These are phyloP conservation scores for Leucania comma DNA, from an alignment of 2,888 invertebrate genomes.

Conservation along the genomic window DNA sequence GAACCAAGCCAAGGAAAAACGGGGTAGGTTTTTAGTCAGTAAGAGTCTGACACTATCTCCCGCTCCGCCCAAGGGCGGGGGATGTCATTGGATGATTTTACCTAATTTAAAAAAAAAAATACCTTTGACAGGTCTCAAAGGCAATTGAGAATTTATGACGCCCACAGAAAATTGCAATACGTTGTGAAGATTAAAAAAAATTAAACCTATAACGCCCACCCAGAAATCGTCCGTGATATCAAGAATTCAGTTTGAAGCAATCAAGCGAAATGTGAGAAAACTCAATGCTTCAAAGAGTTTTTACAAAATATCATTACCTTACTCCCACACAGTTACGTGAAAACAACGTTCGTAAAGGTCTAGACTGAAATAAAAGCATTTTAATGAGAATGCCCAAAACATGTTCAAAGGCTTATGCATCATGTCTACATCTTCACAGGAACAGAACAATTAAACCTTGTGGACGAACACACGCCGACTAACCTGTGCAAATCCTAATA, in stretches of 20 bases:
- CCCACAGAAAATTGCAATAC: conserved; percentile 30
- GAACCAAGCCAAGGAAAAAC: too few relatives aligned
- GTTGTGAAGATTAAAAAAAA: conserved; percentile 20
- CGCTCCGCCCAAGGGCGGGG: too few relatives aligned
- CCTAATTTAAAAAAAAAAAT: too few relatives aligned
- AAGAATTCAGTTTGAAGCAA: conserved; percentile 8
- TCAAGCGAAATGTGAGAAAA: conserved; percentile 1
- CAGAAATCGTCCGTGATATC: background rate
- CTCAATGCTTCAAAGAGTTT: background rate
- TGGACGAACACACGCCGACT: conserved; percentile 51
- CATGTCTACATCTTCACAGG: conserved; percentile 21
- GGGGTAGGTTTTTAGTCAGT: too few relatives aligned
- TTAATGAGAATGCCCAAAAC: conserved; percentile 28
- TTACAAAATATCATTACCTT: background rate
- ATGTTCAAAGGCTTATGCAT: conserved; percentile 23
- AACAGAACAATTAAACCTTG: conserved; percentile 55
- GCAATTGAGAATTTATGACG: conserved; percentile 20
- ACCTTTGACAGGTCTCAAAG: conserved; percentile 15
- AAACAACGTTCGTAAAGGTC: conserved; percentile 9
- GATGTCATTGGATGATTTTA: too few relatives aligned
- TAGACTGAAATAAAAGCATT: conserved; percentile 37
- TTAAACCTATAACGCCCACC: conserved; percentile 3
- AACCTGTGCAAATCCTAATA: conserved; percentile 62
- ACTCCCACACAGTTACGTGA: background rate
- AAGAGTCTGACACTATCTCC: too few relatives aligned